Conservation (phyloP, 2,113 vertebrate genomes). For the Phocoena sinus region DNA sequence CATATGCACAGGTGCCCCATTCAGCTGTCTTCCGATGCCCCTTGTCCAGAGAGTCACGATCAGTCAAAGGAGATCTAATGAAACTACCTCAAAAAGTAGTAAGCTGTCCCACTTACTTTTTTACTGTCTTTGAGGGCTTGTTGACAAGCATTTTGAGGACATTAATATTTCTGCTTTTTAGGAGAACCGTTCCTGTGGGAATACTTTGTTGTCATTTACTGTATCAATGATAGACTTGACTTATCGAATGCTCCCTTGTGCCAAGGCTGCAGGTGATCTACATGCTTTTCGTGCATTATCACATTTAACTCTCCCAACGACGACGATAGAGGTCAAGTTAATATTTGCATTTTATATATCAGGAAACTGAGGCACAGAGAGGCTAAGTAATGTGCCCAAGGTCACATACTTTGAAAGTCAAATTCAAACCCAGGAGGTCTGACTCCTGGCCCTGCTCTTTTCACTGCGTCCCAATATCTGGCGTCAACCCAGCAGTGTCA, state of each 20-base stretch:
- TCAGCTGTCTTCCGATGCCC: neutral
- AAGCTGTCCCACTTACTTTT: neutral
- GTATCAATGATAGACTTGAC: neutral
- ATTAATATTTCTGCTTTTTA: neutral
- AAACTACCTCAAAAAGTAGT: neutral
- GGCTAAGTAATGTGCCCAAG: neutral
- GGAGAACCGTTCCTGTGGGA: neutral
- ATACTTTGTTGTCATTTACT: neutral
- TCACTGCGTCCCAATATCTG: neutral
- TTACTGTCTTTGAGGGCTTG: neutral
- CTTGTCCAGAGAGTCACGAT: neutral
- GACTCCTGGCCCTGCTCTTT: neutral
- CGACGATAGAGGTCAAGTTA: neutral
- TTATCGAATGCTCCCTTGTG: neutral
- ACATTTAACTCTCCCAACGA: neutral
- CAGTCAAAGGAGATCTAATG: constrained; percentile 2
- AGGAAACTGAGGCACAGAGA: neutral
- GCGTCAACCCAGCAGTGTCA: neutral
- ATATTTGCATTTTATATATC: constrained; percentile 1
- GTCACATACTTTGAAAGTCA: neutral
- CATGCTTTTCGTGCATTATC: neutral
- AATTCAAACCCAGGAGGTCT: neutral
- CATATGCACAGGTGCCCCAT: constrained; percentile 12
- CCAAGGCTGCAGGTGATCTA: neutral
- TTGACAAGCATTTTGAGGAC: constrained; percentile 10